Evolutionary conservation across 2,888 invertebrate genomes (phyloP).

Genomic region (Leptura quadrifasciata): DNA sequence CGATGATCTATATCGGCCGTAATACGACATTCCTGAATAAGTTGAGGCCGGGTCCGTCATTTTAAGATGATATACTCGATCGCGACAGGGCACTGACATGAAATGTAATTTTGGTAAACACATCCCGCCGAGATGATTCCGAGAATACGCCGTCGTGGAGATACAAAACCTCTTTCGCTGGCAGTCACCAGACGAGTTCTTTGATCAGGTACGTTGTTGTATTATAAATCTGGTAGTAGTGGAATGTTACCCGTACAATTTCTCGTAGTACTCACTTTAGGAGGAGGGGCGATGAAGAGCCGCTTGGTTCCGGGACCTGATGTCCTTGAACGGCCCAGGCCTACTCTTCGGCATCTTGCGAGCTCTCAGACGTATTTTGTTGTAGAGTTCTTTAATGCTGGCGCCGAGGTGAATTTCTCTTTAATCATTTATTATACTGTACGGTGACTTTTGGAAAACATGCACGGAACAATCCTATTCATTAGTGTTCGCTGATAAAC

Average conservation of each 20-base stretch:
- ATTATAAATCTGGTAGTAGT: conserved; percentile 52
- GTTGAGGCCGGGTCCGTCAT: conserved; percentile 33
- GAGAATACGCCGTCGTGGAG: conserved; percentile 26
- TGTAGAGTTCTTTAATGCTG: conserved; percentile 40
- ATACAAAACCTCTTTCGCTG: conserved; percentile 29
- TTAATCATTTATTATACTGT: conserved; percentile 43
- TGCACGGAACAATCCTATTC: conserved; percentile 41
- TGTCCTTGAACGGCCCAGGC: conserved; percentile 71
- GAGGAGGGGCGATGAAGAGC: conserved; percentile 43
- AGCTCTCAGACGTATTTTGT: conserved; percentile 45
- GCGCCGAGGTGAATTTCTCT: conserved; percentile 49
- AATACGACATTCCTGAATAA: conserved; percentile 36
- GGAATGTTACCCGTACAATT: conserved; percentile 58
- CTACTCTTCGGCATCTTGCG: conserved; percentile 58
- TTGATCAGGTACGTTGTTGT: conserved; percentile 52
- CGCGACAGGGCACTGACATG: conserved; percentile 37
- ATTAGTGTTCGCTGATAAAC: conserved; percentile 32
- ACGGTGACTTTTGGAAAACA: conserved; percentile 45
- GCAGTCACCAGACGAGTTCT: conserved; percentile 55
- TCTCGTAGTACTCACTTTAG: conserved; percentile 57
- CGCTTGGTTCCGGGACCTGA: conserved; percentile 66
- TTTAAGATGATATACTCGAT: conserved; percentile 39
- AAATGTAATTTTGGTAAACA: conserved; percentile 38
- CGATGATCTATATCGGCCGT: not conserved
- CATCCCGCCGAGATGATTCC: conserved; percentile 29